These are phyloP conservation scores for Drosophila tsacasi DNA, from an alignment of 1,140 invertebrate genomes.

Conservation along the genomic window DNA sequence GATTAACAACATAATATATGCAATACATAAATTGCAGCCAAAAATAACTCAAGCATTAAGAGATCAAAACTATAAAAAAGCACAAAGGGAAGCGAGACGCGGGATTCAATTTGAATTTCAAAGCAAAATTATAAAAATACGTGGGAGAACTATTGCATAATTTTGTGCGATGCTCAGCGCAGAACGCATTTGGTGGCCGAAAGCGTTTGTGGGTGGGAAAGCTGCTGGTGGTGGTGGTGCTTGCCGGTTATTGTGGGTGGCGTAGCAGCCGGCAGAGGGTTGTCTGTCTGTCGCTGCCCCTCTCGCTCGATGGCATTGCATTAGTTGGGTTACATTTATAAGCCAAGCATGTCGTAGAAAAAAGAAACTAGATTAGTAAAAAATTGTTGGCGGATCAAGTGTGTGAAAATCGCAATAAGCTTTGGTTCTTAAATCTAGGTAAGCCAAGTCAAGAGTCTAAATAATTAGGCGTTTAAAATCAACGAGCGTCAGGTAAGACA, in stretches of 20 bases:
- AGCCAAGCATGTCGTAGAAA: conserved; percentile 85
- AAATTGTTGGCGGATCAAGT: conserved; percentile 65
- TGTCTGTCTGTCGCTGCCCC: conserved; percentile 35
- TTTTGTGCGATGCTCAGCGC: conserved; percentile 63
- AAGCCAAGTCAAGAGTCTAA: conserved; percentile 2
- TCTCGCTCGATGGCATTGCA: conserved; percentile 72
- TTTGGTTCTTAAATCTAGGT: conserved; percentile 42
- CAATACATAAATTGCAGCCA: conserved; percentile 66
- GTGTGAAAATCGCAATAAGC: conserved; percentile 30
- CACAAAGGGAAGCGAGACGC: conserved; percentile 34
- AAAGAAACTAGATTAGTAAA: conserved; percentile 85
- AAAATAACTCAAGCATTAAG: conserved; percentile 77
- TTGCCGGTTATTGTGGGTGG: conserved; percentile 9
- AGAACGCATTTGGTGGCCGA: conserved; percentile 59
- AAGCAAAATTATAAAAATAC: conserved; percentile 40
- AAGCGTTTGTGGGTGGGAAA: conserved; percentile 52
- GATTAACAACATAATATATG: conserved; percentile 73
- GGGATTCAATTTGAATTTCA: conserved; percentile 67
- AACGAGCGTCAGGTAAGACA: conserved; percentile 37
- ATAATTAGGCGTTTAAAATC: conserved; percentile 45
- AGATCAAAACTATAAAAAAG: conserved; percentile 70
- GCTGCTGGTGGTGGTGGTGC: conserved; percentile 18
- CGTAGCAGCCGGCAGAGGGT: conserved; percentile 18
- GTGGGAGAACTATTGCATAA: conserved; percentile 71
- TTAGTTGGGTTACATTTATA: conserved; percentile 76